Percentiles rank a stretch among this genome's conserved stretches.
These are phyloP conservation scores for Cistogaster globosa DNA, from an alignment of 2,888 invertebrate species.

Conservation along the genomic window DNA sequence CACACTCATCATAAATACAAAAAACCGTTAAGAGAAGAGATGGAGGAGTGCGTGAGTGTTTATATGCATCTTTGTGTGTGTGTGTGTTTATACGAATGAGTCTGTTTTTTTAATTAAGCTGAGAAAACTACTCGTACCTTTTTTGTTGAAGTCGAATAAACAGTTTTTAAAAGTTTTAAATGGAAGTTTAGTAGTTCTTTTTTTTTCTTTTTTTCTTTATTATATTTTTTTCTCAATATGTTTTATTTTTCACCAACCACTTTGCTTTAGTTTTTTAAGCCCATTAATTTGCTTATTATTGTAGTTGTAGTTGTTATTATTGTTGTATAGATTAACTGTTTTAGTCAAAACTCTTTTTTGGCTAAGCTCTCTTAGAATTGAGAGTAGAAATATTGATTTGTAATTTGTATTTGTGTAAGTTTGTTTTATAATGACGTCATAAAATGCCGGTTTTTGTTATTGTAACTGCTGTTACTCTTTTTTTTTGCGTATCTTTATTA, in stretches of 20 bases:
- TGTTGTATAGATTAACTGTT: constrained; percentile 26
- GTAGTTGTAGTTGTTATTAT: not conserved
- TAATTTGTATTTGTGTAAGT: constrained; percentile 1
- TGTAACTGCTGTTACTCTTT: constrained; percentile 29
- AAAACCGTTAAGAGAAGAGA: not conserved
- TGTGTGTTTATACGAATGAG: not conserved
- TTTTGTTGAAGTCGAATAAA: not conserved
- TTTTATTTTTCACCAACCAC: constrained; percentile 11
- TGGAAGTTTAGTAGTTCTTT: not conserved
- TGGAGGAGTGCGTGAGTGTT: constrained; percentile 6
- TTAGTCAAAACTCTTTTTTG: constrained; percentile 1
- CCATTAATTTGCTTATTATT: constrained; percentile 17
- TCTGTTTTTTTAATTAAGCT: constrained; percentile 24
- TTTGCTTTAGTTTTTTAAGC: not conserved
- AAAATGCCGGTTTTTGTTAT: constrained; percentile 71
- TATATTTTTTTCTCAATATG: not conserved
- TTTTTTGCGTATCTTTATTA: constrained; percentile 32
- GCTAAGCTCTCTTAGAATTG: constrained; percentile 24
- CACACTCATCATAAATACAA: constrained; percentile 21
- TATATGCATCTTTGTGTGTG: not conserved
- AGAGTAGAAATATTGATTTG: constrained; percentile 30
- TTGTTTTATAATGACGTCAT: constrained; percentile 71
- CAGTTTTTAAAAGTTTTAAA: constrained; percentile 9
- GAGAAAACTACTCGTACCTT: constrained; percentile 22
- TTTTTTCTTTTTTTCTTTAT: not conserved